Evolutionary conservation across 2,888 invertebrate species (phyloP).

Genomic region (Pheosia gnoma): DNA sequence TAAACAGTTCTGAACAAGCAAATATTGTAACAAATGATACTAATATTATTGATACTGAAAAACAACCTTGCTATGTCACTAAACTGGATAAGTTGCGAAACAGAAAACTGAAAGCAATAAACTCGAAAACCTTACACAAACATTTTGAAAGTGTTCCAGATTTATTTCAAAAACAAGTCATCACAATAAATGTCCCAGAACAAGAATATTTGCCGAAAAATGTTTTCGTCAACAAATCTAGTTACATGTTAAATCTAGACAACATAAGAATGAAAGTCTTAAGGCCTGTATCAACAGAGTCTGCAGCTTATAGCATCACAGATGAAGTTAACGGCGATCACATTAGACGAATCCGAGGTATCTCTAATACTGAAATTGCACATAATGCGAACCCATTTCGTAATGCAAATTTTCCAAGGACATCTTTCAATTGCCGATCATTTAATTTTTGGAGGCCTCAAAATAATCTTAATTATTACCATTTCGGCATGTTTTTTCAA

Average conservation of each 20-base stretch:
- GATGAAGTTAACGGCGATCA: slow-evolving; percentile 59
- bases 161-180: slow-evolving; percentile 48
- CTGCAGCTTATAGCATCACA: slow-evolving; percentile 44
- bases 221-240: slow-evolving; percentile 56
- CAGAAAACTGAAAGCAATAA: slow-evolving; percentile 42
- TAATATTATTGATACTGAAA: not conserved
- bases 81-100: slow-evolving; percentile 50
- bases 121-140: slow-evolving; percentile 37
- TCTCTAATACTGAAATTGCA: slow-evolving; percentile 22
- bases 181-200: slow-evolving; percentile 58
- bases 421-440: slow-evolving; percentile 35
- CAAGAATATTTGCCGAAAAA: slow-evolving; percentile 59
- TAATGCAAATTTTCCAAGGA: slow-evolving; percentile 30
- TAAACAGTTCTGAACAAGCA: not conserved
- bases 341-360: slow-evolving; percentile 50
- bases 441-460: slow-evolving; percentile 51
- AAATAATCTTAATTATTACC: slow-evolving; percentile 45
- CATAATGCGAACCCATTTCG: slow-evolving; percentile 26
- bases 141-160: slow-evolving; percentile 60
- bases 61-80: slow-evolving; percentile 13
- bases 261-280: slow-evolving; percentile 44
- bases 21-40: slow-evolving; percentile 3
- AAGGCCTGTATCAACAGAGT: slow-evolving; percentile 34
- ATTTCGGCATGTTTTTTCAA: slow-evolving; percentile 52
- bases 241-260: slow-evolving; percentile 59